Conservation (phyloP, 2,888 invertebrate genomes). For the Cosmia pyralina region DNA sequence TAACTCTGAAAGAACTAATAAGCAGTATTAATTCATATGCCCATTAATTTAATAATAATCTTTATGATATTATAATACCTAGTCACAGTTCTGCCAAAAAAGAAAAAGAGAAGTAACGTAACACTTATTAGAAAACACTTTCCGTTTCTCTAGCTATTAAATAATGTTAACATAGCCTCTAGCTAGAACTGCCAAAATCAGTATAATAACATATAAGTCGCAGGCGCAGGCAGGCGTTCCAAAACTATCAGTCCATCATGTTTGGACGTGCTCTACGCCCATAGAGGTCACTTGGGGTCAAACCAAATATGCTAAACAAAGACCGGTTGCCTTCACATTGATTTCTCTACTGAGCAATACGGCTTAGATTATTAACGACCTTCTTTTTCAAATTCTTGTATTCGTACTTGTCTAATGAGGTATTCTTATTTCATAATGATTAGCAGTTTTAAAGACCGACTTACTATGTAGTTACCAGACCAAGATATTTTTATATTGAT, state of each 20-base stretch:
- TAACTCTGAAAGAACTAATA: neutral
- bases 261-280: conserved; percentile 3
- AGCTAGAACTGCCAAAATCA: conserved; percentile 17
- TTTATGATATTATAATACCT: neutral
- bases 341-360: conserved; percentile 50
- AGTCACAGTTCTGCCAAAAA: neutral
- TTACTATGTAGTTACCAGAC: too few relatives aligned
- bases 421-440: neutral
- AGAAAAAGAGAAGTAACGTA: neutral
- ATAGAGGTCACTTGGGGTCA: conserved; percentile 38
- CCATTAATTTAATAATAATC: neutral
- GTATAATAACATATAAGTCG: neutral
- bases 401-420: neutral
- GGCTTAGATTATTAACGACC: conserved; percentile 1
- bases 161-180: conserved; percentile 22
- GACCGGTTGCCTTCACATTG: conserved; percentile 38
- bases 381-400: neutral
- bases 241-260: conserved; percentile 32
- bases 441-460: too few relatives aligned
- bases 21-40: neutral
- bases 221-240: conserved; percentile 21
- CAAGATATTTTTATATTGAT: too few relatives aligned
- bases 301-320: conserved; percentile 30
- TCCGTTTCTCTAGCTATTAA: neutral
- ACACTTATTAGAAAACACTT: conserved; percentile 6